A percentile compares a stretch with the other conserved stretches of the same genome.
phyloP scores from a whole-genome alignment of 2,797 vertebrate genomes.

The Rhinoraja longicauda region DNA sequence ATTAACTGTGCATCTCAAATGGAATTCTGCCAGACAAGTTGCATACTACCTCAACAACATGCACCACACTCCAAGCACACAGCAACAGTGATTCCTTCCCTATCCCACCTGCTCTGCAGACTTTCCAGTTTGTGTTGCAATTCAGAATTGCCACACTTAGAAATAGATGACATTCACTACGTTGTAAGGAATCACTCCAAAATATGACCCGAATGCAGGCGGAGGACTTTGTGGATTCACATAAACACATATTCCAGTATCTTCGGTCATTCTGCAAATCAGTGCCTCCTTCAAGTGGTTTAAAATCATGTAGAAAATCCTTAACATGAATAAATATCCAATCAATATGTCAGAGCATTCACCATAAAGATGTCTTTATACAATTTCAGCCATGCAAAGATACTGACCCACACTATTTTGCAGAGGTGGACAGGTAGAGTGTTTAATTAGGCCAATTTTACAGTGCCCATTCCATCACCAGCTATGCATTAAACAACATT shows the following conservation, averaged over 20 bases:
- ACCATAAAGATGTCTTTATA: neutral
- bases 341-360: neutral
- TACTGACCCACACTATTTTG: conserved; percentile 9
- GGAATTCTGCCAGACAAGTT: neutral
- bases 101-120: neutral
- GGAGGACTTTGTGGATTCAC: neutral
- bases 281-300: neutral
- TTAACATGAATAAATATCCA: neutral
- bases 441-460: conserved; percentile 18
- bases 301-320: too few relatives aligned
- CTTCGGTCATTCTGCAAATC: neutral
- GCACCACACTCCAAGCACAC: neutral
- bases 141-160: neutral
- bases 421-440: conserved; percentile 30
- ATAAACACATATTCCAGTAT: neutral
- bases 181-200: neutral
- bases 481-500: conserved; percentile 6
- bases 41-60: neutral
- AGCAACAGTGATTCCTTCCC: neutral
- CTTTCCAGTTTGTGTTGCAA: neutral
- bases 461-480: conserved; percentile 9
- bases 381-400: neutral
- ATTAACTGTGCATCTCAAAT: neutral
- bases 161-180: neutral
- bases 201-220: neutral